phyloP scores from a whole-genome alignment of 1,140 invertebrate species.

The Periplaneta americana region DNA sequence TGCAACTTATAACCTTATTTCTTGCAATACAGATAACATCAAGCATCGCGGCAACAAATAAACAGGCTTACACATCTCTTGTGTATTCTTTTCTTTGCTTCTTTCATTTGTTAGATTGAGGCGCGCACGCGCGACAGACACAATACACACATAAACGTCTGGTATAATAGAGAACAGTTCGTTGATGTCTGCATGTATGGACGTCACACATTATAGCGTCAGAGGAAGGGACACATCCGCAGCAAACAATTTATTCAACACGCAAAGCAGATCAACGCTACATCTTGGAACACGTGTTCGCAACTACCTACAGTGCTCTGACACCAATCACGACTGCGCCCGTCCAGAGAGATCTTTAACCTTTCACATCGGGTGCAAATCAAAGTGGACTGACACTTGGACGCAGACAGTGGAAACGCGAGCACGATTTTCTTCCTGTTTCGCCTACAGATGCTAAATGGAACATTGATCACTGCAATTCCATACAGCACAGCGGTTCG shows the following conservation, averaged over 20 bases:
- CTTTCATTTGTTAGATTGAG: neutral
- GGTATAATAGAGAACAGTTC: neutral
- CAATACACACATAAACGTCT: neutral
- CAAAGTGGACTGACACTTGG: too few relatives aligned
- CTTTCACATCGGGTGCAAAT: too few relatives aligned
- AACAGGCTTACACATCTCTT: too few relatives aligned
- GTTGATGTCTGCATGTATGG: neutral
- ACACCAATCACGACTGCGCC: neutral
- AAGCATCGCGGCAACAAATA: too few relatives aligned
- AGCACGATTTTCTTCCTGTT: too few relatives aligned
- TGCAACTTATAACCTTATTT: too few relatives aligned
- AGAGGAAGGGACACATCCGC: neutral
- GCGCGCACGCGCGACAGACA: neutral
- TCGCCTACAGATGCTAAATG: too few relatives aligned
- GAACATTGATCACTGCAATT: too few relatives aligned
- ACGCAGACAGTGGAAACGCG: too few relatives aligned
- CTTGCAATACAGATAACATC: too few relatives aligned
- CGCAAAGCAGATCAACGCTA: neutral
- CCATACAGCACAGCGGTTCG: too few relatives aligned
- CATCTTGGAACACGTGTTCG: neutral
- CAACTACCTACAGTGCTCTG: too few relatives aligned
- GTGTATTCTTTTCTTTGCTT: neutral
- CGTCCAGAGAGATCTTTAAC: neutral
- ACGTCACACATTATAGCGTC: neutral
- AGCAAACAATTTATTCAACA: neutral